A percentile compares a stretch with the other conserved stretches of the same genome.
These are phyloP conservation scores for Chrysocyon brachyurus DNA, from an alignment of 2,797 vertebrate species.

Conservation along the genomic window DNA sequence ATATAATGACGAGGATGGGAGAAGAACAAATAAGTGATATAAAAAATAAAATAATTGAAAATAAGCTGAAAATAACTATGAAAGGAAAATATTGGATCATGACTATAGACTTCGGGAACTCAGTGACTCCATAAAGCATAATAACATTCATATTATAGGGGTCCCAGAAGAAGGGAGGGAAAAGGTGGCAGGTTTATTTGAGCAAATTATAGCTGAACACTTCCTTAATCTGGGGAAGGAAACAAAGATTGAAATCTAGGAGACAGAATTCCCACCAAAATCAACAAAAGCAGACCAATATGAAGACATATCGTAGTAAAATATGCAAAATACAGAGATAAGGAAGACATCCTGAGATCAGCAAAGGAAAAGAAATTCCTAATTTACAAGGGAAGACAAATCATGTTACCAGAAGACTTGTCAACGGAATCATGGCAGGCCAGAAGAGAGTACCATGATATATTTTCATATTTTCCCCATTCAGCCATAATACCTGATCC, in stretches of 20 bases:
- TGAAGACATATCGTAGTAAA: neutral
- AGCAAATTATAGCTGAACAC: neutral
- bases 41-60: neutral
- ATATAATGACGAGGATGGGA: neutral
- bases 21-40: neutral
- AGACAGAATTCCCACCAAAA: neutral
- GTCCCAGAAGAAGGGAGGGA: neutral
- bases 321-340: neutral
- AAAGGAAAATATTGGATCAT: neutral
- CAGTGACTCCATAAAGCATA: neutral
- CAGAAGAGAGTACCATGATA: neutral
- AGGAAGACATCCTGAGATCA: neutral
- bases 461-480: neutral
- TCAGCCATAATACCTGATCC: neutral
- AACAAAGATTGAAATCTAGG: neutral
- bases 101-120: neutral
- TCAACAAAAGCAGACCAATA: neutral
- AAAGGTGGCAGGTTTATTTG: neutral
- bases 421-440: neutral
- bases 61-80: neutral
- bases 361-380: neutral
- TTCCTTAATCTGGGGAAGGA: neutral
- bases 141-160: neutral
- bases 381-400: neutral
- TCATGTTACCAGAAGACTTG: neutral